Evolutionary conservation across 23 tunicate species (phyloP).

Genomic region (Pegea sp.): DNA sequence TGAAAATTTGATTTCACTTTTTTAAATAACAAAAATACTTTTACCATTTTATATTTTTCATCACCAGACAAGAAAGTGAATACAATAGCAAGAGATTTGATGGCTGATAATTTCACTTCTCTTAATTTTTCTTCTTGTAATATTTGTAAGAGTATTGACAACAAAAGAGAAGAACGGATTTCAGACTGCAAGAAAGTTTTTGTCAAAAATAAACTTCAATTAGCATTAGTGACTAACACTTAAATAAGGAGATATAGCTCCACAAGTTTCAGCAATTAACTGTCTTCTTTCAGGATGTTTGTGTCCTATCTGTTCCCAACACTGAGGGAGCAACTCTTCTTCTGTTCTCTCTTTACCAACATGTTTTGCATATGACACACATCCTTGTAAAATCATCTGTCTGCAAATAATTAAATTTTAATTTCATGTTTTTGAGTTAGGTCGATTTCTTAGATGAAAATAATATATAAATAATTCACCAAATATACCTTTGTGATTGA

Average conservation of each 20-base stretch:
- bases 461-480: not conserved
- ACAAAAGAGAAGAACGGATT: conserved; percentile 49
- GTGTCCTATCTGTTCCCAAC: conserved; percentile 97
- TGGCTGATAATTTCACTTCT: conserved; percentile 35
- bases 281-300: conserved; percentile 66
- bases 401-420: conserved; percentile 3
- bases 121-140: conserved; percentile 55
- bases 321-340: conserved; percentile 87
- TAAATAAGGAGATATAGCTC: conserved; percentile 62
- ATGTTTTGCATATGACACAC: conserved; percentile 51
- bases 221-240: too few species aligned
- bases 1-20: not conserved
- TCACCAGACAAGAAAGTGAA: conserved; percentile 33
- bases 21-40: not conserved
- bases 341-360: conserved; percentile 49
- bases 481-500: conserved; percentile 19
- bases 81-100: conserved; percentile 36
- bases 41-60: conserved; percentile 57
- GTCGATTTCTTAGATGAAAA: not conserved
- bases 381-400: conserved; percentile 71
- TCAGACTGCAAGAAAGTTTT: conserved; percentile 42
- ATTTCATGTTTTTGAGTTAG: not conserved
- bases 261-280: conserved; percentile 90
- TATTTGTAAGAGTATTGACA: conserved; percentile 68
- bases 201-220: too few species aligned